Conservation (phyloP, 2,888 invertebrate genomes). For the Morpho achilles region DNA sequence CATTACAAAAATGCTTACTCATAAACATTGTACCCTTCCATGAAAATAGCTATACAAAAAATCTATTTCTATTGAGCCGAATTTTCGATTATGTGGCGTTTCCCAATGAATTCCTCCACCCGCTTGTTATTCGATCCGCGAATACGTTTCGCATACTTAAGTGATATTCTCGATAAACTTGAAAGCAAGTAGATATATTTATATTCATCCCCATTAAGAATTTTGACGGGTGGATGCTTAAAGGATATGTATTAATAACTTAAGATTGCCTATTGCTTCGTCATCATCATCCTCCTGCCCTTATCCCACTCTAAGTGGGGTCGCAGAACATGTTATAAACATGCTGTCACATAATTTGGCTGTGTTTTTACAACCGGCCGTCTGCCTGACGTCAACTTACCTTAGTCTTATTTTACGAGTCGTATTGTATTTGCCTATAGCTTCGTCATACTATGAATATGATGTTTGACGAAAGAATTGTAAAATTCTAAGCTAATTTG, state of each 20-base stretch:
- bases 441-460: no score
- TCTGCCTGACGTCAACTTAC: no score
- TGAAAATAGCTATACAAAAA: conserved; percentile 26
- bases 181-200: conserved; percentile 13
- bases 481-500: no score
- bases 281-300: no score
- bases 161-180: conserved; percentile 18
- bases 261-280: neutral
- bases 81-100: conserved; percentile 35
- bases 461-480: no score
- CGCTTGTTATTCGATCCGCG: conserved; percentile 38
- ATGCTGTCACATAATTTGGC: no score
- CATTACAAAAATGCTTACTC: conserved; percentile 15
- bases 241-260: neutral
- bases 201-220: conserved; percentile 11
- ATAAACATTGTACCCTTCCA: conserved; percentile 8
- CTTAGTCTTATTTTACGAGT: no score
- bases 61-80: conserved; percentile 30
- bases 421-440: no score
- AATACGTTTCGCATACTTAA: conserved; percentile 31
- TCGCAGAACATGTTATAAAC: no score
- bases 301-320: no score
- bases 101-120: conserved; percentile 35
- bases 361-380: no score
- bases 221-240: neutral